Conservation (phyloP, 2,888 invertebrate species). For the Lasioglossum villosulum region DNA sequence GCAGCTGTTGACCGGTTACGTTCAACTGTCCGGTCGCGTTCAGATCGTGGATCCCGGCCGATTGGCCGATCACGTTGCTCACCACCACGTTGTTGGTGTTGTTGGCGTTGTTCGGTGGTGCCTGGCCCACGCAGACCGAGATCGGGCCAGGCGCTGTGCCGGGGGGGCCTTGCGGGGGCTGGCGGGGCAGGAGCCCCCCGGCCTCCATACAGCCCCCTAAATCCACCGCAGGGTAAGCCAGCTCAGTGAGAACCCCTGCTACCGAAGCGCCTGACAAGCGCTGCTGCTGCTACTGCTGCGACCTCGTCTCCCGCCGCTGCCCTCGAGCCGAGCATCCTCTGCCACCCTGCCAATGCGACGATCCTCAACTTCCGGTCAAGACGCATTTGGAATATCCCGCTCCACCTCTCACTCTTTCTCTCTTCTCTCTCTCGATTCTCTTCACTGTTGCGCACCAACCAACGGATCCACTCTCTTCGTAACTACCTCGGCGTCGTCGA, state of each 20-base stretch:
- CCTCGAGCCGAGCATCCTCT: constrained; percentile 75
- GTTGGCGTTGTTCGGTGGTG: constrained; percentile 73
- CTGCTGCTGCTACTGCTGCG: constrained; percentile 67
- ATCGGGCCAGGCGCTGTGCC: constrained; percentile 85
- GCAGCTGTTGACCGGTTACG: constrained; percentile 78
- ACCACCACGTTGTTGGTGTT: constrained; percentile 85
- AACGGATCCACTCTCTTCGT: neutral
- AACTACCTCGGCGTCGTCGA: constrained; percentile 6
- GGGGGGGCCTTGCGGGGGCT: constrained; percentile 87
- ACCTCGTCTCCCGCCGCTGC: constrained; percentile 70
- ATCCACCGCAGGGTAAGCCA: constrained; percentile 86
- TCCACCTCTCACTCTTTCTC: neutral
- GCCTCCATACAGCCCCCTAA: constrained; percentile 92
- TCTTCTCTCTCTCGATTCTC: neutral
- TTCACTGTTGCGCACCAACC: constrained; percentile 2
- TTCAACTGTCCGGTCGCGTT: constrained; percentile 31
- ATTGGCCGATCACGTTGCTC: constrained; percentile 87
- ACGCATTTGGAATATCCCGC: constrained; percentile 73
- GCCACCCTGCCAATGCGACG: constrained; percentile 69
- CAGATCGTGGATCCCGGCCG: constrained; percentile 84
- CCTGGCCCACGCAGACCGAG: constrained; percentile 79
- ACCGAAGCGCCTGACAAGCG: constrained; percentile 71
- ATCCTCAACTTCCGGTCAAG: constrained; percentile 73
- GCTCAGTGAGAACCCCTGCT: constrained; percentile 85
- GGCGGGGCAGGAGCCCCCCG: constrained; percentile 89